A percentile compares a stretch with the other conserved stretches of the same genome.
Evolutionary conservation across 2,113 vertebrate genomes (phyloP).

Genomic region (Xenopus laevis): DNA sequence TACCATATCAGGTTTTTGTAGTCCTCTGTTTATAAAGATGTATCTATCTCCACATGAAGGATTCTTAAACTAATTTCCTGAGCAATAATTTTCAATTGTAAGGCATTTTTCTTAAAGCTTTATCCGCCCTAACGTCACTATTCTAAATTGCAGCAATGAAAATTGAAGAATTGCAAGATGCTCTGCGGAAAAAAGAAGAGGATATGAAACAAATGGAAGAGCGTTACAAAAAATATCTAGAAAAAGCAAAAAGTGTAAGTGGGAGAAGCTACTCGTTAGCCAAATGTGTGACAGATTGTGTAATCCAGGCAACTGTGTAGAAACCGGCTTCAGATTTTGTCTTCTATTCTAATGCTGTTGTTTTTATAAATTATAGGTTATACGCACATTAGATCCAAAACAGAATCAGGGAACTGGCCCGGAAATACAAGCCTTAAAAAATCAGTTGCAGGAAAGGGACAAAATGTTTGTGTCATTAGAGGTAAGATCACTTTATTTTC

Average conservation of each 20-base stretch:
- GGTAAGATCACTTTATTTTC: conserved; percentile 60
- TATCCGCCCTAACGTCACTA: no score
- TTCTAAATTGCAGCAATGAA: conserved; percentile 70
- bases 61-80: no score
- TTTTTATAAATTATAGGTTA: conserved; percentile 71
- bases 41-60: no score
- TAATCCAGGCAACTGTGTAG: no score
- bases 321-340: no score
- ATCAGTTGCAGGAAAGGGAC: conserved; percentile 93
- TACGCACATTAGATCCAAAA: conserved; percentile 94
- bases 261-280: background rate
- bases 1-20: no score
- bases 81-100: no score
- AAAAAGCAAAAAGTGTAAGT: conserved; percentile 97
- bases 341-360: no score
- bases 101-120: no score
- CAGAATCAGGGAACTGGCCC: conserved; percentile 96
- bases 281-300: no score
- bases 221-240: conserved; percentile 94
- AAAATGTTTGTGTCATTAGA: conserved; percentile 88
- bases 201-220: conserved; percentile 99
- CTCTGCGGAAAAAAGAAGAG: conserved; percentile 92
- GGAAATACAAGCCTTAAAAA: conserved; percentile 95
- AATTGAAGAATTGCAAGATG: conserved; percentile 92
- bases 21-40: no score